Evolutionary conservation across 2,888 invertebrate species (phyloP).

Genomic region (Microctonus aethiopoides): DNA sequence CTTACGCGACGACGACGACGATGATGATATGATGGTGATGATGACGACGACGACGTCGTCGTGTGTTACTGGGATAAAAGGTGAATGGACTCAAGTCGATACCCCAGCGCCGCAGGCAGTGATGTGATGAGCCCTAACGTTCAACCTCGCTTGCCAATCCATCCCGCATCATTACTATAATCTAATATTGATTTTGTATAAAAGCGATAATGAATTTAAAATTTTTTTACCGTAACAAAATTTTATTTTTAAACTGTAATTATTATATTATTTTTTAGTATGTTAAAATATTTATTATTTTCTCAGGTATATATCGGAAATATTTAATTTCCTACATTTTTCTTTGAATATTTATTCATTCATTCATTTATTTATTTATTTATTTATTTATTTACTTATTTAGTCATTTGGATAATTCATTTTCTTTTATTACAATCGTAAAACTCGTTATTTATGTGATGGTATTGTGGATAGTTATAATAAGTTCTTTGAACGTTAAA

Average conservation of each 20-base stretch:
- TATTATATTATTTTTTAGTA: too few relatives aligned
- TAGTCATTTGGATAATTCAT: not conserved
- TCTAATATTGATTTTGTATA: not conserved
- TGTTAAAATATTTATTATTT: too few relatives aligned
- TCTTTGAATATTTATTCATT: not conserved
- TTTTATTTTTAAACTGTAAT: not conserved
- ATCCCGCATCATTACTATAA: not conserved
- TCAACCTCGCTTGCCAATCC: not conserved
- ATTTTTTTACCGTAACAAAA: not conserved
- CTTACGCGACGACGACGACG: constrained; percentile 10
- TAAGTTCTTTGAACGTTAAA: not conserved
- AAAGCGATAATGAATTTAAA: not conserved
- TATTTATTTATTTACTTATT: not conserved
- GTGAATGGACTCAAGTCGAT: constrained; percentile 63
- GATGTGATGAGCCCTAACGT: not conserved
- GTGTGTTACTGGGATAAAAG: constrained; percentile 68
- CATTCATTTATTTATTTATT: not conserved
- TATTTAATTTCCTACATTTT: too few relatives aligned
- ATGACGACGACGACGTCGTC: constrained; percentile 50
- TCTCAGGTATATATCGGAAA: too few relatives aligned
- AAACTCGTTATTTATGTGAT: not conserved
- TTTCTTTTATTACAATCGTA: not conserved
- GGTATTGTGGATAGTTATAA: not conserved
- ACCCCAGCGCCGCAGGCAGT: constrained; percentile 43
- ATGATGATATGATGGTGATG: not conserved